These are phyloP conservation scores for Zaprionus tsacasi DNA, from an alignment of 1,140 invertebrate genomes.

Conservation along the genomic window DNA sequence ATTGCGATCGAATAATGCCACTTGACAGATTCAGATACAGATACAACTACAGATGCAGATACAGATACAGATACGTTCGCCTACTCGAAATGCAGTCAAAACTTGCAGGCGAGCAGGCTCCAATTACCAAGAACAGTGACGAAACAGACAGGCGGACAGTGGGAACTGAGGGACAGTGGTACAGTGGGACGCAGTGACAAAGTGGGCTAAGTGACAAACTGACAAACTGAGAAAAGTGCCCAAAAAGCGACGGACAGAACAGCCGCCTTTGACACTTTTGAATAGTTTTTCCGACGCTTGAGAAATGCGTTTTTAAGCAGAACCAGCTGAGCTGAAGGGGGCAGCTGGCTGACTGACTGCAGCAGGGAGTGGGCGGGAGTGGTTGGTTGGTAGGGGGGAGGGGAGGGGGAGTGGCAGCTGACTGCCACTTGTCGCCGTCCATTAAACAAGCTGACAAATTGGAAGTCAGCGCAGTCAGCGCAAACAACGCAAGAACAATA, in stretches of 20 bases:
- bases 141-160: background rate
- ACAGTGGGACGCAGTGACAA: background rate
- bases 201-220: conserved; percentile 4
- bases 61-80: background rate
- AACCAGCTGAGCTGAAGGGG: background rate
- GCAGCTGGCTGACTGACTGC: too few species aligned
- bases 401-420: conserved; percentile 3
- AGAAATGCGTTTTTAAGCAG: conserved; percentile 42
- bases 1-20: conserved; percentile 52
- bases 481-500: conserved; percentile 1
- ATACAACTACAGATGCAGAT: background rate
- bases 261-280: conserved; percentile 50
- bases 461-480: conserved; percentile 23
- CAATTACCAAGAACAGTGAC: conserved; percentile 31
- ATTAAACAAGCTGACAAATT: conserved; percentile 53
- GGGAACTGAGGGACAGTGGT: background rate
- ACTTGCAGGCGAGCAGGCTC: conserved; percentile 29
- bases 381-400: too few species aligned
- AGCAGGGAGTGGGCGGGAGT: background rate
- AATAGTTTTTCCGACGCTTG: conserved; percentile 39
- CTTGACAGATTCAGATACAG: conserved; percentile 30
- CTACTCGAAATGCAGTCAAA: conserved; percentile 30
- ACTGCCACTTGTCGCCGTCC: conserved; percentile 43
- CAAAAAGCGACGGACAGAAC: conserved; percentile 31
- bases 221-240: conserved; percentile 33